Conservation (phyloP, 2,888 invertebrate species). For the Urechis unicinctus region DNA sequence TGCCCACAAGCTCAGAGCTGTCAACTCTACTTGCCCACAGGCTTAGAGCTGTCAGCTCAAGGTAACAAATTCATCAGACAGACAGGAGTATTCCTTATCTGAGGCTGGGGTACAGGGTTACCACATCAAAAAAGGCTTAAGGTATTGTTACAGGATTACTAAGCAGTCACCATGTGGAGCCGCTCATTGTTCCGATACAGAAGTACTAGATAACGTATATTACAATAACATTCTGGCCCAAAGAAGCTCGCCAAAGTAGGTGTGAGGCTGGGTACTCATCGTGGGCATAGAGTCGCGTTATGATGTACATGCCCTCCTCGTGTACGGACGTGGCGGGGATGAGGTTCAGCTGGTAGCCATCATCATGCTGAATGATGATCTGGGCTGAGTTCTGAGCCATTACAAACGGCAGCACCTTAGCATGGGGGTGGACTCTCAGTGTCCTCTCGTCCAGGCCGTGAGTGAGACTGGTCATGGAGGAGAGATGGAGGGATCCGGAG, state of each 20-base stretch:
- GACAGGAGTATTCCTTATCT: no score
- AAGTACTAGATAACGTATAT: no score
- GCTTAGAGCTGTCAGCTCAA: no score
- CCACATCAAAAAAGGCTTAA: no score
- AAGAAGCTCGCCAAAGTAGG: constrained; percentile 25
- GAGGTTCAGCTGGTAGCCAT: constrained; percentile 8
- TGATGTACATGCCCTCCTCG: constrained; percentile 8
- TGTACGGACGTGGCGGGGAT: constrained; percentile 10
- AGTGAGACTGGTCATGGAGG: constrained; percentile 24
- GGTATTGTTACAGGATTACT: no score
- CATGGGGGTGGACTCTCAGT: constrained; percentile 11
- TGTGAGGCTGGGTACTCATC: constrained; percentile 25
- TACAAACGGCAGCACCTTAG: constrained; percentile 5
- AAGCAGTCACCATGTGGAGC: no score
- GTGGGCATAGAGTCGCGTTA: constrained; percentile 18
- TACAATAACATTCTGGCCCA: no score
- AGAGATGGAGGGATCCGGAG: constrained; percentile 21
- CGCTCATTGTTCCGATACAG: no score
- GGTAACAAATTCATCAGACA: no score
- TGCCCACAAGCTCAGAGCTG: no score
- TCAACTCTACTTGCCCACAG: no score
- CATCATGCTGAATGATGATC: constrained; percentile 7
- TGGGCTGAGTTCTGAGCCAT: constrained; percentile 6
- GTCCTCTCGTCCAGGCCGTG: constrained; percentile 25
- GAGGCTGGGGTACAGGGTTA: no score